Evolutionary conservation across 1,140 invertebrate species (phyloP).

Genomic region (Papilio polytes): DNA sequence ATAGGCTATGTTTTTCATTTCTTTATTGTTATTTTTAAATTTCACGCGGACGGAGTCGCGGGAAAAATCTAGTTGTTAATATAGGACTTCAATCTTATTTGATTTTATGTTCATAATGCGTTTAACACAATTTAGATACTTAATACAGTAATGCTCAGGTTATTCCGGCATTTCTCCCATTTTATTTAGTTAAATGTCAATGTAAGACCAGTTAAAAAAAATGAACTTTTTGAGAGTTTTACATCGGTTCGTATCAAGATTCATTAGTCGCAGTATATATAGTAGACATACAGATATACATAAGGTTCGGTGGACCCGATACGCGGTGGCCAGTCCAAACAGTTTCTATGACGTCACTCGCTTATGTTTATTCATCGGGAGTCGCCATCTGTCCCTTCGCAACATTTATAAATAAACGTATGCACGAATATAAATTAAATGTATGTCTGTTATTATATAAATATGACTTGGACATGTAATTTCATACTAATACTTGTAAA

Average conservation of each 20-base stretch:
- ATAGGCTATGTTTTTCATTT: too few species aligned
- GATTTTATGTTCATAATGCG: too few species aligned
- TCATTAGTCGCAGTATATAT: neutral
- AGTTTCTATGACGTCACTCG: neutral
- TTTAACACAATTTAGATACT: too few species aligned
- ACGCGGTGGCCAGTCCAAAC: neutral
- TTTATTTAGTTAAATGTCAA: too few species aligned
- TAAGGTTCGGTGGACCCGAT: conserved; percentile 6
- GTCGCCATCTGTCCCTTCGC: conserved; percentile 9
- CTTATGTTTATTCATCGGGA: neutral
- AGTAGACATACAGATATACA: neutral
- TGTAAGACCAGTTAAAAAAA: neutral
- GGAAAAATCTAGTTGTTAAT: too few species aligned
- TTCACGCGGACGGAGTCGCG: too few species aligned
- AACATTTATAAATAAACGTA: neutral
- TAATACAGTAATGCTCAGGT: too few species aligned
- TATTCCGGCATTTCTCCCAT: too few species aligned
- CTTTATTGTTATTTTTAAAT: too few species aligned
- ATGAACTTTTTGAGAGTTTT: neutral
- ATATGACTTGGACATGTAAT: too few species aligned
- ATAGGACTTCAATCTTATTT: too few species aligned
- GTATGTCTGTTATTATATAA: neutral
- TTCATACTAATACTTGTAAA: neutral
- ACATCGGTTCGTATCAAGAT: neutral
- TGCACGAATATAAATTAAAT: neutral